Evolutionary conservation across 2,113 vertebrate species (phyloP).

Genomic region (Caranx ignobilis): DNA sequence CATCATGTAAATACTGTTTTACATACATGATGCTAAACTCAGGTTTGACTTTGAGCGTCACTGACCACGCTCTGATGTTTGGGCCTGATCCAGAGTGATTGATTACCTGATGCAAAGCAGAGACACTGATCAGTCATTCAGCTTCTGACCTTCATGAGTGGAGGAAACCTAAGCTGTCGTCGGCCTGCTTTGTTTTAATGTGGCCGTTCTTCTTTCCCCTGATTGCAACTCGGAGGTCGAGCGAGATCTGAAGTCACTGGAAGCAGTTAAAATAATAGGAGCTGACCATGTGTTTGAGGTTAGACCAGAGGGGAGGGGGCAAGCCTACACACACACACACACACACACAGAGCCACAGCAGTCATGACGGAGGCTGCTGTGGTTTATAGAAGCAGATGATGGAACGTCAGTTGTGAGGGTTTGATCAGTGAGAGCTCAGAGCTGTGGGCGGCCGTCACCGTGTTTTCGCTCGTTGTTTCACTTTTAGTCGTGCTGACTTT

Average conservation of each 20-base stretch:
- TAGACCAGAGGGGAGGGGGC: slow-evolving; percentile 81
- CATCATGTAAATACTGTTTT: not conserved
- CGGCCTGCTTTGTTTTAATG: slow-evolving; percentile 85
- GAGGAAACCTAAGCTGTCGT: slow-evolving; percentile 87
- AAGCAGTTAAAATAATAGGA: slow-evolving; percentile 92
- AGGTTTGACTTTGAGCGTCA: too few relatives aligned
- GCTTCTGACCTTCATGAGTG: slow-evolving; percentile 76
- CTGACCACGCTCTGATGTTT: not conserved
- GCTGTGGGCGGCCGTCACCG: not conserved
- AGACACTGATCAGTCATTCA: slow-evolving; percentile 26
- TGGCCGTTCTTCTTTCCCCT: slow-evolving; percentile 79
- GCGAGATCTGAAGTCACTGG: slow-evolving; percentile 90
- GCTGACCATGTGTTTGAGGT: slow-evolving; percentile 85
- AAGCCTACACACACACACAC: slow-evolving; percentile 36
- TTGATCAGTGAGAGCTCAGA: not conserved
- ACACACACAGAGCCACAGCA: slow-evolving; percentile 50
- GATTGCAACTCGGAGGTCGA: slow-evolving; percentile 90
- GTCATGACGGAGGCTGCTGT: slow-evolving; percentile 4
- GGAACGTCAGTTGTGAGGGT: not conserved
- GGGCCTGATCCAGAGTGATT: not conserved
- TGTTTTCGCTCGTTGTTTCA: not conserved
- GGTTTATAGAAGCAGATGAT: slow-evolving; percentile 11
- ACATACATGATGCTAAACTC: too few relatives aligned
- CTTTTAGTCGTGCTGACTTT: too few relatives aligned
- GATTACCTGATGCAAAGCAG: not conserved